Percentiles rank a stretch among this genome's conserved stretches.
Conservation (phyloP, 2,113 vertebrate genomes). For the Todiramphus saurophagus region DNA sequence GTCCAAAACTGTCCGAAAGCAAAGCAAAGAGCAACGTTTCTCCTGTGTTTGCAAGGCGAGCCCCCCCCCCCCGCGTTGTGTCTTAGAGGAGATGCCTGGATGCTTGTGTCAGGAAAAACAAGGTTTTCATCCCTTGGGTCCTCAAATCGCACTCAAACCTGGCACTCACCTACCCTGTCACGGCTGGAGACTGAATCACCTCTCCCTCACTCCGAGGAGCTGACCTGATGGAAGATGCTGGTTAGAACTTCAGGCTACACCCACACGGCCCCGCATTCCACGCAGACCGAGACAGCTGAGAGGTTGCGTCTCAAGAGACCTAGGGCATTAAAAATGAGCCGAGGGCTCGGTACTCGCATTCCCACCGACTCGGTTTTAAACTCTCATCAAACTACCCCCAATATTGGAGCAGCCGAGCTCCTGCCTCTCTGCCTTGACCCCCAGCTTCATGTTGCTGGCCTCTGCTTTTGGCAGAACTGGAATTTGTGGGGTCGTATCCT, state of each 20-base stretch:
- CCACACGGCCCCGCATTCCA: not conserved
- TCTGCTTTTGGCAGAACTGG: not conserved
- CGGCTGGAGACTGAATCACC: not conserved
- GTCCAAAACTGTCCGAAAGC: not conserved
- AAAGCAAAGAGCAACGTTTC: fast-evolving
- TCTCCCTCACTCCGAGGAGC: not conserved
- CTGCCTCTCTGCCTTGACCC: not conserved
- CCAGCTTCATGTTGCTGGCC: not conserved
- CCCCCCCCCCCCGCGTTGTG: not conserved
- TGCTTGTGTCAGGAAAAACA: not conserved
- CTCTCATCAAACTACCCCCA: not conserved
- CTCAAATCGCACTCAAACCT: not conserved
- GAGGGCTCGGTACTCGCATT: not conserved
- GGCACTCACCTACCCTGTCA: not conserved
- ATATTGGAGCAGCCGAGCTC: not conserved
- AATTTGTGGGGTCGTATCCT: not conserved
- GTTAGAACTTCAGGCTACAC: fast-evolving
- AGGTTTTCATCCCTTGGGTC: not conserved
- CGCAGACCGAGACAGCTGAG: not conserved
- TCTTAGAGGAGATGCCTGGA: not conserved
- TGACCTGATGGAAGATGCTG: not conserved
- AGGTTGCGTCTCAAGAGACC: not conserved
- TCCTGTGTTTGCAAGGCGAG: not conserved
- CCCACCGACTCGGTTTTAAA: not conserved
- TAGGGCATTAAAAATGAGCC: not conserved